These are phyloP conservation scores for Hesperia comma DNA, from an alignment of 2,888 invertebrate genomes.

Conservation along the genomic window DNA sequence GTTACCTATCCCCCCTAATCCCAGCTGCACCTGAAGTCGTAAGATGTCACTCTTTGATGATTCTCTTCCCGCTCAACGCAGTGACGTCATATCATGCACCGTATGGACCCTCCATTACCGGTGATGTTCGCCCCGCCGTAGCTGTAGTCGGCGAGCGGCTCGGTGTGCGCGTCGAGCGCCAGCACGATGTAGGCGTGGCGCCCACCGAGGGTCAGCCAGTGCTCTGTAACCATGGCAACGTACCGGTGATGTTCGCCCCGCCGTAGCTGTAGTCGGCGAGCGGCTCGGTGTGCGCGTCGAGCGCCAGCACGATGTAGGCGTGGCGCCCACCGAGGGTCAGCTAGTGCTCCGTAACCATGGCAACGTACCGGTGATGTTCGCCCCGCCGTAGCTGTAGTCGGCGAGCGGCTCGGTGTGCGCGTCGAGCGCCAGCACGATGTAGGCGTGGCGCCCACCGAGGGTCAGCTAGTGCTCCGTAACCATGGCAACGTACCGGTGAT, in stretches of 20 bases:
- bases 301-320: constrained; percentile 63
- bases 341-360: no score
- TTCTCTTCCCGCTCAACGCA: no score
- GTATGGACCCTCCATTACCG: no score
- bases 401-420: constrained; percentile 61
- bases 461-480: no score
- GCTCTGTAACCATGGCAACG: constrained; percentile 16
- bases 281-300: constrained; percentile 64
- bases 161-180: constrained; percentile 67
- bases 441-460: constrained; percentile 64
- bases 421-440: constrained; percentile 65
- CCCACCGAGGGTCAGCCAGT: no score
- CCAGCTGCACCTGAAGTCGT: no score
- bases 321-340: constrained; percentile 63
- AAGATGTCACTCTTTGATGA: no score
- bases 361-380: constrained; percentile 65
- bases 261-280: constrained; percentile 68
- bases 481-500: constrained; percentile 56
- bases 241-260: constrained; percentile 72
- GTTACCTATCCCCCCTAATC: no score
- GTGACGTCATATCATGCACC: no score
- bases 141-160: constrained; percentile 59
- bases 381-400: constrained; percentile 71
- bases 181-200: constrained; percentile 66
- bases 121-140: constrained; percentile 75